Evolutionary conservation across 2,113 vertebrate species (phyloP).

Genomic region (Canis aureus): DNA sequence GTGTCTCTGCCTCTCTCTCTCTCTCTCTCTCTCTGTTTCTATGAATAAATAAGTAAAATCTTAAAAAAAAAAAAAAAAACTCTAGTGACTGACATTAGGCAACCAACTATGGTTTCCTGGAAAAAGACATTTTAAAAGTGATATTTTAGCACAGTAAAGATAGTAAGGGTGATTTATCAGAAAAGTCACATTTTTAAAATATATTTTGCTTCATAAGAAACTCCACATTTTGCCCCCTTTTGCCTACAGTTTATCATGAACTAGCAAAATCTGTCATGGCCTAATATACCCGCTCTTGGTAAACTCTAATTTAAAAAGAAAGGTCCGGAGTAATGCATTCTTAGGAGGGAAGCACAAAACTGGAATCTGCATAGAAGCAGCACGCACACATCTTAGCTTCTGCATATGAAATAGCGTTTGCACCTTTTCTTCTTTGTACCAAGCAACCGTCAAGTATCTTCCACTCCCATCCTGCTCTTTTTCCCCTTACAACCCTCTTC

Average conservation of each 20-base stretch:
- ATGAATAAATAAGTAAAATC: no score
- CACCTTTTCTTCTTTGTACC: neutral
- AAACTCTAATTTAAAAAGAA: neutral
- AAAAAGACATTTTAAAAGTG: neutral
- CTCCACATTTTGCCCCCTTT: neutral
- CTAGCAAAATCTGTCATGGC: neutral
- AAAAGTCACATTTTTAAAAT: conserved; percentile 20
- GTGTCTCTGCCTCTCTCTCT: no score
- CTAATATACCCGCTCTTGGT: neutral
- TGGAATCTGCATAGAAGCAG: neutral
- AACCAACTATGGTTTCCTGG: neutral
- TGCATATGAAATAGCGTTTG: neutral
- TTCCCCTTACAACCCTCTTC: neutral
- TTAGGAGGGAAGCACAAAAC: neutral
- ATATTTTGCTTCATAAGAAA: neutral
- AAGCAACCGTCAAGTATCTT: neutral
- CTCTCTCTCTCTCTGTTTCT: no score
- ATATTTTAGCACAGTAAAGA: neutral
- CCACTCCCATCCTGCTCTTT: rapidly evolving
- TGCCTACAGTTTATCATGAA: neutral
- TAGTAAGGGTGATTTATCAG: neutral
- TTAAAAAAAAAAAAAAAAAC: neutral
- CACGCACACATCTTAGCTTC: no score
- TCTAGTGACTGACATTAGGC: neutral
- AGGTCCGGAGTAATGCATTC: neutral